Conservation (phyloP, 1,140 invertebrate genomes). For the Temnothorax longispinosus region DNA sequence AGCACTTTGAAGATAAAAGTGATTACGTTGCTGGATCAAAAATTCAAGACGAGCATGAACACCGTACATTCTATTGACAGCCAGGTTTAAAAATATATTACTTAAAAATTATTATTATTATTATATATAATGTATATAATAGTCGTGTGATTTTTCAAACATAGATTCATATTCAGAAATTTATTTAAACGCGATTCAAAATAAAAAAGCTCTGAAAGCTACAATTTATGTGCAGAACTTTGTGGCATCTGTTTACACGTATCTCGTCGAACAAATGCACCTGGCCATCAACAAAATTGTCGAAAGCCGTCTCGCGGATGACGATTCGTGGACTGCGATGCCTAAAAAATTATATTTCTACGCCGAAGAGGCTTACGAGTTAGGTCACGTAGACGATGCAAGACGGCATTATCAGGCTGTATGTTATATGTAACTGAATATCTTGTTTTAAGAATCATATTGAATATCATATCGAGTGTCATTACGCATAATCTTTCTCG, state of each 20-base stretch:
- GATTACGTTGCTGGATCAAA: constrained; percentile 75
- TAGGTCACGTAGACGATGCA: constrained; percentile 57
- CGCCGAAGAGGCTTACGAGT: constrained; percentile 74
- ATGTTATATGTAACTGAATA: neutral
- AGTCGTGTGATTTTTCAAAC: neutral
- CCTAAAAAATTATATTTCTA: constrained; percentile 53
- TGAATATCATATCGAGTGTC: neutral
- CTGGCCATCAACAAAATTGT: constrained; percentile 69
- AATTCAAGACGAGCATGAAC: constrained; percentile 62
- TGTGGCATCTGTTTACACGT: constrained; percentile 67
- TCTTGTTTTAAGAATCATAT: too few relatives aligned
- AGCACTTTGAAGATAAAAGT: constrained; percentile 71
- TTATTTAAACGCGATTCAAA: neutral
- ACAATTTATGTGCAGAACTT: constrained; percentile 68
- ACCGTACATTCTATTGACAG: constrained; percentile 61
- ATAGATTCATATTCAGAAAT: neutral
- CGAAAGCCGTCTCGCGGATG: constrained; percentile 50
- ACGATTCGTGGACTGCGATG: neutral
- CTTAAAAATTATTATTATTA: constrained; percentile 12
- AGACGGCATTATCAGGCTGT: constrained; percentile 65
- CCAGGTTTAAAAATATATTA: constrained; percentile 65
- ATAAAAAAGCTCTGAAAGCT: neutral
- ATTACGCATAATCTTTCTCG: neutral
- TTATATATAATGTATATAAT: neutral
- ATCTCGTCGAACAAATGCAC: constrained; percentile 76